Evolutionary conservation across 2,797 vertebrate genomes (phyloP), one percentile per base, ranked within the genome.

Genomic region (Lagocephalus sceleratus): DNA sequence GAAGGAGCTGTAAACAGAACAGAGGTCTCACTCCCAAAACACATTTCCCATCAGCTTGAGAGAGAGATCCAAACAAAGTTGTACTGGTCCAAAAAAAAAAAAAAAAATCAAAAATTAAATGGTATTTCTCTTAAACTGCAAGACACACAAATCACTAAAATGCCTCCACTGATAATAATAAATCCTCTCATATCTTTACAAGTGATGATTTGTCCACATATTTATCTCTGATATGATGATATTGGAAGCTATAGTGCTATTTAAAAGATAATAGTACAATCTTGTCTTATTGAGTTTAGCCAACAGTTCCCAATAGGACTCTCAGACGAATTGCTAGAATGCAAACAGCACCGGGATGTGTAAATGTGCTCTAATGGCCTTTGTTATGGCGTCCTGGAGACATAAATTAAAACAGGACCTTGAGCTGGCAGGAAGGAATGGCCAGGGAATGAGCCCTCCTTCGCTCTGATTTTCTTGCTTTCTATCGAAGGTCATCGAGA

Each of bases 281-380:
- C 11, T 35, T 35, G 32, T 10, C 29, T 2, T 29, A 29, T 29
- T 29, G 9, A 45, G 16, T 59, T 57, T 12, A 63, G 52, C 56
- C 29, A 42, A 16, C 40, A 19, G 45, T 51, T 61, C 32, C 12
- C 32, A 35, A 14, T 10, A 14, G 32, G 9, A 35, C 32, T 35
- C 12, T 35, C 32, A 35, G 32, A 35, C 12, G 9, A 35, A 12
- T 12, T 14, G 32, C 32, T 35, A 35, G 32, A 14, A 35, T 2
- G 32, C 3, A 35, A 73, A 70, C 46, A 70, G 60, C 23, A 77
- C 64, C 51, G 53, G 53, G 20, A 51, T 43, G 52, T 42, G 8
- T 58, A 66, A 20, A 73, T 17, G 60, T 44, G 54, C 53, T 63
- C 47, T 55, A 64, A 46, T 51, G 68, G 55, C 26, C 54, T 65